A percentile compares a stretch with the other conserved stretches of the same genome.
These are phyloP conservation scores for Crossaster papposus DNA, from an alignment of 53 echinoderm and acorn worm species.

Conservation along the genomic window DNA sequence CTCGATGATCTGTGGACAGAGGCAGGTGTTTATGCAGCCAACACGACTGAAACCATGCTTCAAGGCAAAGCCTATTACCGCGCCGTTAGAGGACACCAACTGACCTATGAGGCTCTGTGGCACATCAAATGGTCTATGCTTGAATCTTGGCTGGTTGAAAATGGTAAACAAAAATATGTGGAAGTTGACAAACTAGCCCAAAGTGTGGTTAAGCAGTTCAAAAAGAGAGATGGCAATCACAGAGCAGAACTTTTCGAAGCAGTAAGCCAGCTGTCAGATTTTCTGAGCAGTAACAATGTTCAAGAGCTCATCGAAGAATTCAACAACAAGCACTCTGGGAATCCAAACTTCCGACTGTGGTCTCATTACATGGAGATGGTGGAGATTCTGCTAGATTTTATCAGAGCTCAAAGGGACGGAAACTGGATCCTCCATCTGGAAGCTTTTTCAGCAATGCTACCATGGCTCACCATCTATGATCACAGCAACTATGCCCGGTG, in stretches of 20 bases:
- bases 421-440: conserved; percentile 57
- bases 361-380: conserved; percentile 31
- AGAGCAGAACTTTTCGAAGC: not conserved
- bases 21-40: conserved; percentile 44
- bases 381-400: conserved; percentile 37
- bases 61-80: too few species aligned
- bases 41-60: too few species aligned
- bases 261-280: conserved; percentile 12
- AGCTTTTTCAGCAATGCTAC: conserved; percentile 54
- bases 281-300: not conserved
- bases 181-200: too few species aligned
- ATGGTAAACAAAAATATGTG: too few species aligned
- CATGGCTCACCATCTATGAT: conserved; percentile 47
- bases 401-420: conserved; percentile 32
- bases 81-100: too few species aligned
- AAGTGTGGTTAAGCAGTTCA: conserved; percentile 25
- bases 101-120: conserved; percentile 22
- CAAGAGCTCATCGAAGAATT: conserved; percentile 5
- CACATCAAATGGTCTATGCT: conserved; percentile 12
- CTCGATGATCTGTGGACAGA: conserved; percentile 59
- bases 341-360: conserved; percentile 46
- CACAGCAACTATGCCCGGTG: conserved; percentile 47
- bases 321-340: conserved; percentile 8
- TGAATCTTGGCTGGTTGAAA: too few species aligned
- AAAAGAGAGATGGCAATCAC: not conserved